These are phyloP conservation scores for Indri indri DNA, from an alignment of 2,113 vertebrate species.

Conservation along the genomic window DNA sequence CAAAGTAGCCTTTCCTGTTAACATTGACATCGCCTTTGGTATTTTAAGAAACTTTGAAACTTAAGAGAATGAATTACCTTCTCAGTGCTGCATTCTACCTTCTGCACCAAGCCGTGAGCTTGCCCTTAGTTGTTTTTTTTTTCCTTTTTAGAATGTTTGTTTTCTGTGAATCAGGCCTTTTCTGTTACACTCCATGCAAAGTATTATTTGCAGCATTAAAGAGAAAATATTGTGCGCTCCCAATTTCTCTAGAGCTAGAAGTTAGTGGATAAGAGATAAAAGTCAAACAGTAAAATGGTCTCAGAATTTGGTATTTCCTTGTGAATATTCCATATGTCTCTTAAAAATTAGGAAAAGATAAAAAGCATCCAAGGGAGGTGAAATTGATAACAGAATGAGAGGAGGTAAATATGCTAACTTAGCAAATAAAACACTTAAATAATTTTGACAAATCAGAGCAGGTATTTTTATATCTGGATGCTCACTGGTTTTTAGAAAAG, in stretches of 20 bases:
- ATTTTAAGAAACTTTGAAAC: background rate
- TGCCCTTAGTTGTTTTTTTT: background rate
- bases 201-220: background rate
- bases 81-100: background rate
- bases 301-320: background rate
- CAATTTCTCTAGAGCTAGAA: background rate
- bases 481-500: background rate
- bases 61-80: background rate
- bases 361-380: background rate
- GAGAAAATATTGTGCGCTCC: background rate
- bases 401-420: background rate
- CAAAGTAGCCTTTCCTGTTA: background rate
- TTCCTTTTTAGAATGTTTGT: background rate
- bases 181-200: background rate
- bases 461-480: background rate
- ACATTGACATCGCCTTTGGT: background rate
- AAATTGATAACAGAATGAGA: background rate
- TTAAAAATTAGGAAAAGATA: background rate
- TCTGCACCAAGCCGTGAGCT: background rate
- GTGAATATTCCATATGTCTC: background rate
- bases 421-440: background rate
- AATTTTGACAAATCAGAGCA: background rate
- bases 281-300: background rate
- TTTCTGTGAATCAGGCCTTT: background rate
- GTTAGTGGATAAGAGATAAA: slow-evolving; percentile 2